phyloP scores from a whole-genome alignment of 2,888 invertebrate species.

The Rhamnusium bicolor region DNA sequence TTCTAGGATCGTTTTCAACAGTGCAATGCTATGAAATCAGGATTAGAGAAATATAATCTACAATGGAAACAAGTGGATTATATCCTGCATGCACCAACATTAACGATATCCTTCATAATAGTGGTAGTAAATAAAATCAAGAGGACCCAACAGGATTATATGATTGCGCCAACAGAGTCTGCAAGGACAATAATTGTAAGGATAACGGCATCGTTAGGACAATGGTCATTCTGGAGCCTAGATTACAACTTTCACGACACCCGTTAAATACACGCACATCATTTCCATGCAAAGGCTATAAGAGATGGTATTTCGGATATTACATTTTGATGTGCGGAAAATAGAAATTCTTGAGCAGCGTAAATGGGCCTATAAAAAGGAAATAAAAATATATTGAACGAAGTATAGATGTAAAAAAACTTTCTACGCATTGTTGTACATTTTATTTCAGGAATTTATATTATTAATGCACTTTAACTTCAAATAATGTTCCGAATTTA shows the following conservation, averaged over 20 bases:
- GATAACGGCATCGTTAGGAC: conserved; percentile 54
- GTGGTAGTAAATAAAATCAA: conserved; percentile 10
- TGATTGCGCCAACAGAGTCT: background rate
- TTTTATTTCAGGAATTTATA: too few species aligned
- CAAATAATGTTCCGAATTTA: too few species aligned
- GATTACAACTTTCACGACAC: conserved; percentile 47
- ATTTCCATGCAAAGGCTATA: conserved; percentile 34
- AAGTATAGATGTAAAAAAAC: too few species aligned
- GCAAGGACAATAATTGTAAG: conserved; percentile 43
- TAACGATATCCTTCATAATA: conserved; percentile 1
- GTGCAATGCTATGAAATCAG: background rate
- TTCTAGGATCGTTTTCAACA: background rate
- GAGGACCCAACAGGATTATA: conserved; percentile 11
- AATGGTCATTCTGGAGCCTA: conserved; percentile 52
- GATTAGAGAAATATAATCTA: background rate
- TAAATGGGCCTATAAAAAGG: background rate
- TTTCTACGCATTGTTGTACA: too few species aligned
- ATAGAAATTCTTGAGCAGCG: background rate
- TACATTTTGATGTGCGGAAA: background rate
- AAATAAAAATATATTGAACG: background rate
- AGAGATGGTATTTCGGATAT: background rate
- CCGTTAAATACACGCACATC: conserved; percentile 48
- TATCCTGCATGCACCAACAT: conserved; percentile 7
- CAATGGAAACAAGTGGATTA: background rate
- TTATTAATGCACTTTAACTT: too few species aligned